Evolutionary conservation across 1,140 invertebrate species (phyloP).

Genomic region (Zaprionus ornatus): DNA sequence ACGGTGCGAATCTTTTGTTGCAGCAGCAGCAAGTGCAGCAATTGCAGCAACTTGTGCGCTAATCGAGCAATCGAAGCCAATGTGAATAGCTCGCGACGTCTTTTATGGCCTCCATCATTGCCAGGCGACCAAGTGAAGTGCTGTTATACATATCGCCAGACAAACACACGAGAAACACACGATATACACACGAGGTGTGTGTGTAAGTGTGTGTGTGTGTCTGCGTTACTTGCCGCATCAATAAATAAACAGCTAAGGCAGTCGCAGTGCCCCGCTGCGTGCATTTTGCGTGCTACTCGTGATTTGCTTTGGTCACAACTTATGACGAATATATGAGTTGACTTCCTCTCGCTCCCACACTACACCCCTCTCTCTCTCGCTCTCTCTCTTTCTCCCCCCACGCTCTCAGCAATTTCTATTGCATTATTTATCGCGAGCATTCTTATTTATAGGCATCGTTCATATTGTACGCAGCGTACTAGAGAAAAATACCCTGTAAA

Average conservation of each 20-base stretch:
- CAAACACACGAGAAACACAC: not conserved
- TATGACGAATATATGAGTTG: slow-evolving; percentile 29
- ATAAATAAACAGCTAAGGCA: slow-evolving; percentile 54
- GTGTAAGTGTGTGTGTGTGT: slow-evolving; percentile 3
- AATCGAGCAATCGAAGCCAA: slow-evolving; percentile 19
- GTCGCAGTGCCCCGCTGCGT: slow-evolving; percentile 34
- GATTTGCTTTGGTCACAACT: slow-evolving; percentile 45
- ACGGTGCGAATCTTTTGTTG: not conserved
- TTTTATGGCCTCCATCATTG: slow-evolving; percentile 63
- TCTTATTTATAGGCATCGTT: slow-evolving; percentile 61
- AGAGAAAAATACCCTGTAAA: slow-evolving; percentile 2
- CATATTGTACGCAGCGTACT: slow-evolving; percentile 29
- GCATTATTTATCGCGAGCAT: slow-evolving; percentile 65
- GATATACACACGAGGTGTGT: not conserved
- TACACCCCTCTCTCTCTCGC: not conserved
- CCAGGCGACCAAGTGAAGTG: slow-evolving; percentile 47
- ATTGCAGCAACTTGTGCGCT: slow-evolving; percentile 8
- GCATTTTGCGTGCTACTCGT: slow-evolving; percentile 59
- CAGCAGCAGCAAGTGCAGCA: not conserved
- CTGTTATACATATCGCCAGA: slow-evolving; percentile 31
- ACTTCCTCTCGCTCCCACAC: not conserved
- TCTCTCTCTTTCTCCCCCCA: not conserved
- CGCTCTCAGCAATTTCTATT: slow-evolving; percentile 59
- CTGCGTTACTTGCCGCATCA: slow-evolving; percentile 50
- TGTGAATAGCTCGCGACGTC: slow-evolving; percentile 21